A percentile compares a stretch with the other conserved stretches of the same genome.
These are phyloP conservation scores for Ascaphus truei DNA, from an alignment of 2,113 vertebrate genomes.

Conservation along the genomic window DNA sequence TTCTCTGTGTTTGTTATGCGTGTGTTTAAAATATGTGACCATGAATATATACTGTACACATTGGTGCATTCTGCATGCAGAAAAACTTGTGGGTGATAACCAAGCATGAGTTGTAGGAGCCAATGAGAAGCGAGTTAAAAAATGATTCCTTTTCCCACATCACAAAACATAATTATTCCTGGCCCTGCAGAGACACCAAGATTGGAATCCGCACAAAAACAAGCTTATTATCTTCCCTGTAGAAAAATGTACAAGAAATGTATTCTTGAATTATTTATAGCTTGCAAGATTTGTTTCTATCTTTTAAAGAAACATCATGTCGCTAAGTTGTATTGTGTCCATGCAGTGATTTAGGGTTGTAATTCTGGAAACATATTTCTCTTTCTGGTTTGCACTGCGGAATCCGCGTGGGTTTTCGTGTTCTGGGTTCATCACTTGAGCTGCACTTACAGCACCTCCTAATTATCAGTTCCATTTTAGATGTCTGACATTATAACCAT, in stretches of 20 bases:
- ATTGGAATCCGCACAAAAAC: not conserved
- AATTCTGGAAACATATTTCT: no score
- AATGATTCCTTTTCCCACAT: not conserved
- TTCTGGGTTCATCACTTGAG: no score
- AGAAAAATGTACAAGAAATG: not conserved
- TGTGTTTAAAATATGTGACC: not conserved
- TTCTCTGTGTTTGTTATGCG: not conserved
- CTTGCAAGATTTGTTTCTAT: no score
- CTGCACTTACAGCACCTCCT: no score
- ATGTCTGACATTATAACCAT: no score
- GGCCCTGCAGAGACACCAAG: not conserved
- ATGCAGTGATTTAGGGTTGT: no score
- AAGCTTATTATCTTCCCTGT: no score
- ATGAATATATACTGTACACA: not conserved
- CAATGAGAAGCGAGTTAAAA: not conserved
- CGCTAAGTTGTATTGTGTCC: no score
- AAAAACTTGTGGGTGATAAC: not conserved
- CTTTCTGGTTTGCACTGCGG: no score
- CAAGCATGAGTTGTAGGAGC: not conserved
- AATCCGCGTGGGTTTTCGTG: no score
- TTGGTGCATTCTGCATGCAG: not conserved
- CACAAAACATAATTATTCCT: not conserved
- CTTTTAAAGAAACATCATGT: no score
- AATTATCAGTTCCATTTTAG: no score
- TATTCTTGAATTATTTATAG: not conserved